Evolutionary conservation across 2,113 vertebrate genomes (phyloP).

Genomic region (Propithecus coquereli): DNA sequence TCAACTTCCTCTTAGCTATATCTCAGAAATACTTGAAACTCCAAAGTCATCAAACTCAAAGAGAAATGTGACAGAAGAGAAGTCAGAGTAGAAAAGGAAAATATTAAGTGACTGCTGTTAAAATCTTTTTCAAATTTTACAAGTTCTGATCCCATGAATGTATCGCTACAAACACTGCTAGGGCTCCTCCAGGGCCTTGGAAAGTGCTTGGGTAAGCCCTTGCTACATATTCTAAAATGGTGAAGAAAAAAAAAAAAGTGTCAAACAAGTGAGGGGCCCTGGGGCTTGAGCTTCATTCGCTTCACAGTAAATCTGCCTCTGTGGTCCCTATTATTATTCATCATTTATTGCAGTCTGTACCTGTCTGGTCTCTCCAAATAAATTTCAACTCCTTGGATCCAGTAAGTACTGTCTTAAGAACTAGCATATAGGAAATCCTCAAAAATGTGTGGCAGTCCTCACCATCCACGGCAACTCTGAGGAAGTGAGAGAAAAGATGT

Average conservation of each 20-base stretch:
- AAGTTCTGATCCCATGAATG: neutral
- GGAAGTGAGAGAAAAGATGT: neutral
- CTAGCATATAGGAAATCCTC: neutral
- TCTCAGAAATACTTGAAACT: neutral
- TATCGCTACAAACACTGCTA: neutral
- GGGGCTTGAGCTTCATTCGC: neutral
- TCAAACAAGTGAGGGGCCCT: neutral
- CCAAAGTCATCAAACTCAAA: neutral
- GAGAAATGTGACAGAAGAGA: neutral
- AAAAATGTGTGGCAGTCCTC: neutral
- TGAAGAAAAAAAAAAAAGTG: neutral
- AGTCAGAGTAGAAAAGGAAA: neutral
- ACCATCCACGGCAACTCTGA: neutral
- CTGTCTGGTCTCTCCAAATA: slow-evolving; percentile 12
- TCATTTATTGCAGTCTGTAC: slow-evolving; percentile 21
- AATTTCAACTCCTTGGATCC: neutral
- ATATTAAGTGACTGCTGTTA: neutral
- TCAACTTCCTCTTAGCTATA: neutral
- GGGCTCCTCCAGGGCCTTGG: neutral
- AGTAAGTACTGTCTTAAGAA: neutral
- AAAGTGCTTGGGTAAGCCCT: neutral
- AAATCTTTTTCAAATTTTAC: neutral
- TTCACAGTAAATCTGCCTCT: neutral
- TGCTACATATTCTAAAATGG: neutral
- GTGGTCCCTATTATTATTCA: neutral